phyloP scores from a whole-genome alignment of 1,140 invertebrate genomes.

The Hyphantria cunea region DNA sequence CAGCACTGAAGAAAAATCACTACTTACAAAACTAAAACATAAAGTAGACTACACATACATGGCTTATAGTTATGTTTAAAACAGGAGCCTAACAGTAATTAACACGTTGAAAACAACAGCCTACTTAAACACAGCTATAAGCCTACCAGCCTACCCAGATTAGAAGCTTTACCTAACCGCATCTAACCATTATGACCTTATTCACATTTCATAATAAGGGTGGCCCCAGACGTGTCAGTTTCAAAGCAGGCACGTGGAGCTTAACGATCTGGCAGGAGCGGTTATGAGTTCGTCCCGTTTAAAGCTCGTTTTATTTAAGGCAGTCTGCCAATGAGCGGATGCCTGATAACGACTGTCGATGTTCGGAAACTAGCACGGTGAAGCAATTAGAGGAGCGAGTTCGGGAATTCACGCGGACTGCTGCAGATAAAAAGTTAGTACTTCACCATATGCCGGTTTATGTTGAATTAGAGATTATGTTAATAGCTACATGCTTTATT shows the following conservation, averaged over 20 bases:
- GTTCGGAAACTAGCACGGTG: conserved; percentile 34
- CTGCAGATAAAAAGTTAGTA: conserved; percentile 6
- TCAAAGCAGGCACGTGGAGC: conserved; percentile 25
- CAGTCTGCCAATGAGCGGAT: conserved; percentile 46
- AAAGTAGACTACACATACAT: no score
- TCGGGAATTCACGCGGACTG: conserved; percentile 4
- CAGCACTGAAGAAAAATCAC: no score
- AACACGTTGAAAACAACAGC: no score
- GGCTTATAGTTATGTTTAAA: no score
- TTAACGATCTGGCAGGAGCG: conserved; percentile 43
- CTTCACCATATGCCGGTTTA: not conserved
- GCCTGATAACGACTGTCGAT: conserved; percentile 14
- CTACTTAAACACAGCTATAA: no score
- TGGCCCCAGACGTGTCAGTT: conserved; percentile 37
- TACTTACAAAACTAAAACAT: no score
- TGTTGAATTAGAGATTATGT: not conserved
- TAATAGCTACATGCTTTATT: no score
- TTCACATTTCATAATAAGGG: conserved; percentile 7
- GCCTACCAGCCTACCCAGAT: no score
- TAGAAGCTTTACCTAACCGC: not conserved
- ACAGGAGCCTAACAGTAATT: no score
- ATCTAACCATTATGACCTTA: conserved; percentile 1
- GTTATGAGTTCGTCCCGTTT: conserved; percentile 40
- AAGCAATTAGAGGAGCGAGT: conserved; percentile 38
- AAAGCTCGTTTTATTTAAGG: conserved; percentile 53